These are phyloP conservation scores for Spondyliosoma cantharus DNA, from an alignment of 2,797 vertebrate species.

Conservation along the genomic window DNA sequence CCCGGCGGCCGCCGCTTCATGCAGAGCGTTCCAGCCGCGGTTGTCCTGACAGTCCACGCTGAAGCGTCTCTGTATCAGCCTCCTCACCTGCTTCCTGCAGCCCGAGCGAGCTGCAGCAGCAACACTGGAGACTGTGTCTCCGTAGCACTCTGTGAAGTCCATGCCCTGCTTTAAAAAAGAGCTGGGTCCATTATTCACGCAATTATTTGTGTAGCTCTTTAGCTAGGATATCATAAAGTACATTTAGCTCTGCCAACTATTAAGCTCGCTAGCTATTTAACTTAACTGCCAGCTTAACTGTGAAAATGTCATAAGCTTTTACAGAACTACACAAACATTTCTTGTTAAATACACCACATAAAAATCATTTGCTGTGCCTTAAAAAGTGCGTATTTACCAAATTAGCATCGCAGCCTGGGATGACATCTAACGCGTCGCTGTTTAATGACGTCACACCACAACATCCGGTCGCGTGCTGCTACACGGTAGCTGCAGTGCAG, in stretches of 20 bases:
- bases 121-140: slow-evolving; percentile 88
- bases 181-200: accelerated
- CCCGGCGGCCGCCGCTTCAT: slow-evolving; percentile 91
- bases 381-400: background rate
- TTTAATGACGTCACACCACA: slow-evolving; percentile 42
- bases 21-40: slow-evolving; percentile 93
- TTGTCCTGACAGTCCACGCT: slow-evolving; percentile 90
- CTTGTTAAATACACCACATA: accelerated
- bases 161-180: slow-evolving; percentile 70
- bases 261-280: background rate
- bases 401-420: accelerated
- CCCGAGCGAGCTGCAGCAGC: slow-evolving; percentile 89
- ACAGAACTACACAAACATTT: background rate
- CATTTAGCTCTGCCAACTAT: too few relatives aligned
- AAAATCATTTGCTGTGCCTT: too few relatives aligned
- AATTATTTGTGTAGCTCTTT: too few relatives aligned
- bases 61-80: slow-evolving; percentile 86
- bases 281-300: accelerated
- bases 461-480: slow-evolving; percentile 10
- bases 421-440: slow-evolving; percentile 11
- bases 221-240: too few relatives aligned
- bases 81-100: slow-evolving; percentile 79
- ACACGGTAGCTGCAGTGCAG: background rate
- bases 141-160: slow-evolving; percentile 93
- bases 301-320: accelerated